Evolutionary conservation across 2,797 vertebrate genomes (phyloP).

Genomic region (Heterohyrax brucei): DNA sequence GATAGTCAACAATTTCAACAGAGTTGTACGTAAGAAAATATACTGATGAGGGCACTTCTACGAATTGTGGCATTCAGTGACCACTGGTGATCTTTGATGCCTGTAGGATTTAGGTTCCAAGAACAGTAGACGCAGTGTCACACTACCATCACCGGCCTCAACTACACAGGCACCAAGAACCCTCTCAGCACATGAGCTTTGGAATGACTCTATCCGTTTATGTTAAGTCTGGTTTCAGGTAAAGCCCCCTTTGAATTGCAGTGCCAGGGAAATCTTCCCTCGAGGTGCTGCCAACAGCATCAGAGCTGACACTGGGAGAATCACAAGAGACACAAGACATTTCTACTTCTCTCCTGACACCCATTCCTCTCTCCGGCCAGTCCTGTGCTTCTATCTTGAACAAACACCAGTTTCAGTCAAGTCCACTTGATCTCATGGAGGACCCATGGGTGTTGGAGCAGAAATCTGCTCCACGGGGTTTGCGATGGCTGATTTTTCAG

Average conservation of each 20-base stretch:
- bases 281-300: slow-evolving; percentile 26
- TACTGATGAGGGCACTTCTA: neutral
- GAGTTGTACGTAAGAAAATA: neutral
- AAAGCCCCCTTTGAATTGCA: slow-evolving; percentile 35
- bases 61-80: accelerated
- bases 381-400: neutral
- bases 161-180: neutral
- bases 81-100: neutral
- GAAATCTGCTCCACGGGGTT: neutral
- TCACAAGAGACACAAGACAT: neutral
- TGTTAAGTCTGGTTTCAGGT: slow-evolving; percentile 24
- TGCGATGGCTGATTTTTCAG: neutral
- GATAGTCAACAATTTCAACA: neutral
- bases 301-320: neutral
- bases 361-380: neutral
- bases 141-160: neutral
- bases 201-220: neutral
- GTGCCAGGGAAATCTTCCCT: slow-evolving; percentile 37
- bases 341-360: neutral
- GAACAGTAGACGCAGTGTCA: neutral
- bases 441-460: neutral
- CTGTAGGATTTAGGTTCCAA: neutral
- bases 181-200: neutral
- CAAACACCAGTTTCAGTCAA: neutral
- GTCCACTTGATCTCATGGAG: neutral